phyloP scores from a whole-genome alignment of 2,113 vertebrate species.

The Saccopteryx bilineata region DNA sequence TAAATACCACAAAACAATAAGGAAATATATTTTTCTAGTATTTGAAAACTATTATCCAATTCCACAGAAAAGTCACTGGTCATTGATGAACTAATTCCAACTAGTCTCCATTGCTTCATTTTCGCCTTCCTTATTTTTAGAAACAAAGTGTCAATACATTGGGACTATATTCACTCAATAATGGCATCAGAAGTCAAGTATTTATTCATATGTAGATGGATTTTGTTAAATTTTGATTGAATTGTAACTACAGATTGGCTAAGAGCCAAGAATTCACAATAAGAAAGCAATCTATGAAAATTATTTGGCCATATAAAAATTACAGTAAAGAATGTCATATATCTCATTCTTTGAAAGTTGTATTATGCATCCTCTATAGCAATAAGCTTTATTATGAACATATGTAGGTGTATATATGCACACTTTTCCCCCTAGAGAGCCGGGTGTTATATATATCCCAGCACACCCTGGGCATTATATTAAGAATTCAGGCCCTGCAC shows the following conservation, averaged over 20 bases:
- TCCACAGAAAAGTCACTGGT: neutral
- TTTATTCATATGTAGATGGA: neutral
- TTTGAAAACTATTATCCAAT: neutral
- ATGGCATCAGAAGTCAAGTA: neutral
- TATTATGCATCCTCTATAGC: neutral
- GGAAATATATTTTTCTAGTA: neutral
- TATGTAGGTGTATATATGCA: neutral
- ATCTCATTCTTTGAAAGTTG: neutral
- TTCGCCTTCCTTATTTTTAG: neutral
- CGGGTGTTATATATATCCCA: neutral
- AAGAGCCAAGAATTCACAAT: neutral
- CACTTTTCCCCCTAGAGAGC: neutral
- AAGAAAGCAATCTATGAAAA: constrained; percentile 4
- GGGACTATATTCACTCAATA: neutral
- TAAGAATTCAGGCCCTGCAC: neutral
- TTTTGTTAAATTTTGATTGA: neutral
- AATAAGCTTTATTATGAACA: neutral
- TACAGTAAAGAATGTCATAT: neutral
- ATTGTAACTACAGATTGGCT: neutral
- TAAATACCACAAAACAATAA: neutral
- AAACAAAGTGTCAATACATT: neutral
- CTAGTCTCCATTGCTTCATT: neutral
- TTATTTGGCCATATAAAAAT: neutral
- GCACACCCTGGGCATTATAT: neutral
- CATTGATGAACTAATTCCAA: neutral